Conservation (phyloP, 2,797 vertebrate genomes). For the Podarcis siculus region DNA sequence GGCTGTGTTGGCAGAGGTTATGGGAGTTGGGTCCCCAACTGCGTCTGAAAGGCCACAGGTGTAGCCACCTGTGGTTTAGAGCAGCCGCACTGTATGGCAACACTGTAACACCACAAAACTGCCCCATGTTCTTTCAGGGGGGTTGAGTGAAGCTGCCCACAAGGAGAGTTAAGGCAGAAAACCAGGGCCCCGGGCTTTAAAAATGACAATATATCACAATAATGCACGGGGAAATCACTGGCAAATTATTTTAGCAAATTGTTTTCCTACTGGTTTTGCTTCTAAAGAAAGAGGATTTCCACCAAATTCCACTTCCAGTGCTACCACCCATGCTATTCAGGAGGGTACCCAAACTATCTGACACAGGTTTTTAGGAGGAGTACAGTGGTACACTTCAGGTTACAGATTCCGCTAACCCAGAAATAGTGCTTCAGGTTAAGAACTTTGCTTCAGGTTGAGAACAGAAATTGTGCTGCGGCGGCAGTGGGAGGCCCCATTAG, state of each 20-base stretch:
- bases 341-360: neutral
- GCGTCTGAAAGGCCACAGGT: neutral
- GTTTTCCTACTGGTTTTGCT: neutral
- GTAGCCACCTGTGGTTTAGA: neutral
- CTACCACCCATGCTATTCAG: neutral
- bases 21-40: neutral
- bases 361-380: too few relatives aligned
- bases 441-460: too few relatives aligned
- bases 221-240: neutral
- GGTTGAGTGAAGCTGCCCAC: neutral
- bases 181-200: too few relatives aligned
- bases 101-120: too few relatives aligned
- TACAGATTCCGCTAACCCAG: too few relatives aligned
- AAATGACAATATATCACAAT: neutral
- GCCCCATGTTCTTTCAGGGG: too few relatives aligned
- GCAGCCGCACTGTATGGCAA: neutral
- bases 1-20: neutral
- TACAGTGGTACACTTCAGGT: too few relatives aligned
- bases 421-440: too few relatives aligned
- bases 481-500: too few relatives aligned
- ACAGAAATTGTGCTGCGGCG: too few relatives aligned
- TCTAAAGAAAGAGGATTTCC: neutral
- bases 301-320: neutral
- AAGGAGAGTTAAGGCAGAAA: neutral
- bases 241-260: neutral